phyloP scores from a whole-genome alignment of 2,888 invertebrate species.

The Tenthredo amoena region DNA sequence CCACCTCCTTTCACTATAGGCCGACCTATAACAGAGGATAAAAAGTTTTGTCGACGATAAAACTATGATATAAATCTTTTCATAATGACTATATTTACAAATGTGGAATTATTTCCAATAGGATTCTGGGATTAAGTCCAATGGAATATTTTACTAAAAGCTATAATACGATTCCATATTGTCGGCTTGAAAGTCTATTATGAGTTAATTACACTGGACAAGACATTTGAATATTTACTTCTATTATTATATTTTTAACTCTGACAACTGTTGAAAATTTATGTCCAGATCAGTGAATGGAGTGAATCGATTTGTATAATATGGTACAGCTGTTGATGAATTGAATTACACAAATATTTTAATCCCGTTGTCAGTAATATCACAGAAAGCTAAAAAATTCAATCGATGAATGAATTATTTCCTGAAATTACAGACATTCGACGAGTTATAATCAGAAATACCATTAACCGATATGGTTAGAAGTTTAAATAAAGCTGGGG shows the following conservation, averaged over 20 bases:
- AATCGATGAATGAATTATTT: not conserved
- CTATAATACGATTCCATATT: not conserved
- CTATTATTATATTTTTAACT: not conserved
- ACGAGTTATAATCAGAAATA: constrained; percentile 9
- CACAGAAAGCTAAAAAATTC: not conserved
- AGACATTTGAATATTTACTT: not conserved
- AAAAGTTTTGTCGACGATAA: not conserved
- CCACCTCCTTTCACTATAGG: constrained; percentile 79
- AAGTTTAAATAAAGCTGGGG: constrained; percentile 16
- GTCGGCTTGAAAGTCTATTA: not conserved
- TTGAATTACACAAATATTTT: not conserved
- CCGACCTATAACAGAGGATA: constrained; percentile 76
- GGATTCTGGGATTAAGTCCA: not conserved
- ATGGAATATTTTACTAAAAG: not conserved
- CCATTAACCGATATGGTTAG: constrained; percentile 31
- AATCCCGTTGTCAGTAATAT: not conserved
- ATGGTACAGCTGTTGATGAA: not conserved
- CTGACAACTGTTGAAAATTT: not conserved
- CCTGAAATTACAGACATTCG: not conserved
- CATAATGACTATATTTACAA: not conserved
- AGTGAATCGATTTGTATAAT: not conserved
- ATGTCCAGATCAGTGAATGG: not conserved
- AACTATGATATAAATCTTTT: not conserved
- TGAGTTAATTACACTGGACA: not conserved
- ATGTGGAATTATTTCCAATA: not conserved